These are phyloP conservation scores for Jaculus jaculus DNA, from an alignment of 2,113 vertebrate genomes.

Conservation along the genomic window DNA sequence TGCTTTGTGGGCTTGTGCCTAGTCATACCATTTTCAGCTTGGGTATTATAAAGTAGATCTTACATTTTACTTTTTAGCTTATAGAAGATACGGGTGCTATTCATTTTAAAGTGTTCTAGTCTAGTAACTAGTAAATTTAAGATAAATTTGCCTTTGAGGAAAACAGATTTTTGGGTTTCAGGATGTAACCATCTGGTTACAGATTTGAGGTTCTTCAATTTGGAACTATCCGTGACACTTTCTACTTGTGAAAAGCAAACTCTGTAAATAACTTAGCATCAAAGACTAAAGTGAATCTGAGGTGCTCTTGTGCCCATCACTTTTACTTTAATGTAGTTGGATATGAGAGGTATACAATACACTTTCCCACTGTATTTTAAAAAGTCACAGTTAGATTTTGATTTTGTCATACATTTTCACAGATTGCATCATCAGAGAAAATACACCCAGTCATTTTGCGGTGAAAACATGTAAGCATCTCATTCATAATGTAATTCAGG, in stretches of 20 bases:
- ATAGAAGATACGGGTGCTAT: slow-evolving; percentile 65
- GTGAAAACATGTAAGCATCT: slow-evolving; percentile 90
- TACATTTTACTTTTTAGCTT: slow-evolving; percentile 40
- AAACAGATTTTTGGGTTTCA: slow-evolving; percentile 52
- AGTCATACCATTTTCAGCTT: slow-evolving; percentile 62
- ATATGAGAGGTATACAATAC: slow-evolving; percentile 82
- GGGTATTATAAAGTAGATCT: slow-evolving; percentile 58
- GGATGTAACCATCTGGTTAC: slow-evolving; percentile 61
- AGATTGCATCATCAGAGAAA: slow-evolving; percentile 90
- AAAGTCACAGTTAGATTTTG: slow-evolving; percentile 88
- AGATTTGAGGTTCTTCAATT: slow-evolving; percentile 54
- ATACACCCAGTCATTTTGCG: slow-evolving; percentile 90
- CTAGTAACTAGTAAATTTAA: slow-evolving; percentile 53
- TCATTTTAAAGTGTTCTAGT: slow-evolving; percentile 56
- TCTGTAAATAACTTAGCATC: slow-evolving; percentile 71
- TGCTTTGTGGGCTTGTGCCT: slow-evolving; percentile 35
- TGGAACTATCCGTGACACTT: slow-evolving; percentile 59
- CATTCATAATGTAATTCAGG: slow-evolving; percentile 88
- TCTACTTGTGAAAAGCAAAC: slow-evolving; percentile 53
- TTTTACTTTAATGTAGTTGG: slow-evolving; percentile 82
- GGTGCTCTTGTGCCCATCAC: slow-evolving; percentile 72
- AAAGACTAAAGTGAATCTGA: slow-evolving; percentile 65
- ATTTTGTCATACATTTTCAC: slow-evolving; percentile 91
- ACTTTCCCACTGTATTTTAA: slow-evolving; percentile 85
- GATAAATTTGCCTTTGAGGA: slow-evolving; percentile 46